Percentiles rank a stretch among this genome's conserved stretches.
These are phyloP conservation scores for Gnatocerus cornutus DNA, from an alignment of 2,888 invertebrate genomes.

Conservation along the genomic window DNA sequence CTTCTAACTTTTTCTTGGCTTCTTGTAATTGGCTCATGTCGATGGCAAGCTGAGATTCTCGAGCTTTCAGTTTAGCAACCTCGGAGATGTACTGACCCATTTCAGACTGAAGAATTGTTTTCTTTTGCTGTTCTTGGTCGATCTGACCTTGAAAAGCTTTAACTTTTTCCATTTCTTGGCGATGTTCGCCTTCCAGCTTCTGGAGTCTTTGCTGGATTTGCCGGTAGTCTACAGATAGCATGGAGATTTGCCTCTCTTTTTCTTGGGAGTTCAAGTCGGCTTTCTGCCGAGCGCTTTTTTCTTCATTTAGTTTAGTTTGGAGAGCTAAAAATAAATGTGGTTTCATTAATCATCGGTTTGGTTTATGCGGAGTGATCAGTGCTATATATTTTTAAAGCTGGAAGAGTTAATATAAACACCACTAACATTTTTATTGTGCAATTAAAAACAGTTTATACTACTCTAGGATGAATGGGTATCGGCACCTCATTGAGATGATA, in stretches of 20 bases:
- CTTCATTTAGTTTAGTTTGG: slow-evolving; percentile 93
- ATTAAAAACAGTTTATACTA: no score
- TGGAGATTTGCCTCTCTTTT: slow-evolving; percentile 94
- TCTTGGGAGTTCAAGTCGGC: slow-evolving; percentile 92
- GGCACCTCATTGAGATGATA: no score
- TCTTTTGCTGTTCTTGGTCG: slow-evolving; percentile 93
- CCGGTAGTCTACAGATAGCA: slow-evolving; percentile 95
- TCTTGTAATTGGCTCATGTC: slow-evolving; percentile 82
- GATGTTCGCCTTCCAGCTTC: slow-evolving; percentile 92
- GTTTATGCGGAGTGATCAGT: no score
- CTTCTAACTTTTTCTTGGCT: slow-evolving; percentile 81
- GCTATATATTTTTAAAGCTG: no score
- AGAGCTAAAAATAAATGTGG: slow-evolving; percentile 77
- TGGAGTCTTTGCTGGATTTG: slow-evolving; percentile 93
- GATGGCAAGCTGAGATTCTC: slow-evolving; percentile 81
- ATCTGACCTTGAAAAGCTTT: slow-evolving; percentile 88
- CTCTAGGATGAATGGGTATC: no score
- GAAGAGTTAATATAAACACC: no score
- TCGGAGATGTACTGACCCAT: slow-evolving; percentile 82
- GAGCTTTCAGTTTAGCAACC: slow-evolving; percentile 80
- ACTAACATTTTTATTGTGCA: no score
- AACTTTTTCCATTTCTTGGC: slow-evolving; percentile 91
- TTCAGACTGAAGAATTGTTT: slow-evolving; percentile 88
- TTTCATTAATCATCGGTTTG: background rate
- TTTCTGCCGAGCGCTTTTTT: slow-evolving; percentile 89